Percentiles rank a stretch among this genome's conserved stretches.
These are phyloP conservation scores for Metopolophium dirhodum DNA, from an alignment of 1,140 invertebrate genomes.

Conservation along the genomic window DNA sequence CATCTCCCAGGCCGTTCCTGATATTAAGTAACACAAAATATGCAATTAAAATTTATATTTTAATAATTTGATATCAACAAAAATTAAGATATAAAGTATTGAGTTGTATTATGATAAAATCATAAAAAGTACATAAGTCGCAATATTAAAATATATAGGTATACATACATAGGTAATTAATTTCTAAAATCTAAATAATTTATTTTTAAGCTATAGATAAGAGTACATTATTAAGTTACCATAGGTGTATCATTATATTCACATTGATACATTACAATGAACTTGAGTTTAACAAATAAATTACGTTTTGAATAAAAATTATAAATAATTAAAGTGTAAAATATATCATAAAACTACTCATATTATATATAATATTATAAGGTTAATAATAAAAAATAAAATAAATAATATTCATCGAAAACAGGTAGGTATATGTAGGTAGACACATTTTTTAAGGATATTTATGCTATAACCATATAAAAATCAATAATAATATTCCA, in stretches of 20 bases:
- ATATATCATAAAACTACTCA: neutral
- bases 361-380: neutral
- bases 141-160: too few relatives aligned
- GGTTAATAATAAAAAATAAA: neutral
- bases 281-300: neutral
- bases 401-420: neutral
- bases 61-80: neutral
- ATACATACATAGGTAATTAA: too few relatives aligned
- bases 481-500: conserved; percentile 18
- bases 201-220: too few relatives aligned
- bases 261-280: neutral
- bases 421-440: neutral
- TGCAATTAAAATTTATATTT: neutral
- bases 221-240: too few relatives aligned
- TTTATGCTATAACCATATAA: neutral
- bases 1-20: too few relatives aligned
- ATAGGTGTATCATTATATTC: too few relatives aligned
- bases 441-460: neutral
- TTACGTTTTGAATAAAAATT: neutral
- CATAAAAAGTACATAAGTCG: neutral
- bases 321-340: neutral
- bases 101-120: neutral
- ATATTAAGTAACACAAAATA: neutral
- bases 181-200: neutral
- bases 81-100: neutral